Base-by-base conservation (phyloP, 2,797 vertebrate genomes). In the Catostomus latipinnis region DNA sequence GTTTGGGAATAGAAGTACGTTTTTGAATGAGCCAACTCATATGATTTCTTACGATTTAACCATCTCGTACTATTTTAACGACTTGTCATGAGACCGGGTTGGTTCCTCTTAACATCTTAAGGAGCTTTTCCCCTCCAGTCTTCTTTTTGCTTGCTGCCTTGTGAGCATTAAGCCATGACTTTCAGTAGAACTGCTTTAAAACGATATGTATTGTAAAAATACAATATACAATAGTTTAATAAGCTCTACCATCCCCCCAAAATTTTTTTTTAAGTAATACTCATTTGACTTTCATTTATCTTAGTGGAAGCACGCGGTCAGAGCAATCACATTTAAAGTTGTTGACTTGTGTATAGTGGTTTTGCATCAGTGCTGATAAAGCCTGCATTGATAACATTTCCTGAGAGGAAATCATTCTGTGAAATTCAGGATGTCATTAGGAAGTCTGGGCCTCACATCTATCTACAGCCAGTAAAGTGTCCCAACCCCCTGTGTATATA, bases 351-450 rank as follows among this genome's bases (percentile, higher is more conserved):
- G 81, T 83, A 77, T 87, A 84, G 85, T 87, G 80, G 76, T 78
- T 84, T 86, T 81, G 83, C 85, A 88, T 94, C 93, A 89, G 84
- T 81, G 81, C 87, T 89, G 93, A 91, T 86, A 88, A 90, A 84
- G 82, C 87, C 87, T 85, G 85, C 90, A 86, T 89, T 86, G 90
- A 94, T 92, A 92, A 90, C 87, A 91, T 94, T 97, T 96, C 96
- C 96, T 94, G 93, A 94, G 91, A 91, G 96, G 96, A 97, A 97
- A 93, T 89, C 93, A 95, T 97, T 93, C 92, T 95, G 92, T 94
- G 94, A 94, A 94, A 95, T 93, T 87, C 94, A 96, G 96, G 96
- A 98, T 97, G 93, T 91, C 93, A 93, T 96, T 95, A 94, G 96
- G 93, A 96, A 96, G 93, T 87, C 88, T 11, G 69, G 88, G 91